These are phyloP conservation scores for Galbula dea DNA, from an alignment of 2,113 vertebrate genomes.

Conservation along the genomic window DNA sequence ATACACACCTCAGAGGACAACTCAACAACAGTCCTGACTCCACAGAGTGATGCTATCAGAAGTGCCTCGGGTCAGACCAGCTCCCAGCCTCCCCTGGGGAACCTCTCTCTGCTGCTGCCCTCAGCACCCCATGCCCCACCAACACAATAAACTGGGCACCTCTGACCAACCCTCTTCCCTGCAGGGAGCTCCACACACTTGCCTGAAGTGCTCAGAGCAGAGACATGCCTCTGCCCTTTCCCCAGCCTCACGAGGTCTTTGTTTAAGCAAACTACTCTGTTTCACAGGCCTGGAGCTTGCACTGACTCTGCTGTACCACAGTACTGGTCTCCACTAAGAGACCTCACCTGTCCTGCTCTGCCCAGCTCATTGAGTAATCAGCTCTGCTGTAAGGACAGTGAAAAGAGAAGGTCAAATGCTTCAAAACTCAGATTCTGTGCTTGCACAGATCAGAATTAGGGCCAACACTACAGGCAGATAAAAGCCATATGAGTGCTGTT, in stretches of 20 bases:
- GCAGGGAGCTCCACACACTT: not conserved
- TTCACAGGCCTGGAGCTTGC: not conserved
- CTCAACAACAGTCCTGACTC: not conserved
- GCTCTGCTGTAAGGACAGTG: not conserved
- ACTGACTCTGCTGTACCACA: not conserved
- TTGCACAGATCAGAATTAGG: not conserved
- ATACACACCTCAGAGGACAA: not conserved
- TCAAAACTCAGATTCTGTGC: not conserved
- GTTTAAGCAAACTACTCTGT: not conserved
- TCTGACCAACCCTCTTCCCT: not conserved
- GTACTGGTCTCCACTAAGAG: not conserved
- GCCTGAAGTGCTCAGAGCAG: not conserved
- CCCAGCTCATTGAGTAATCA: not conserved
- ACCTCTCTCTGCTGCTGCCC: not conserved
- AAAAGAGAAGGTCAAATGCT: not conserved
- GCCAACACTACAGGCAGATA: not conserved
- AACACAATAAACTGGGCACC: not conserved
- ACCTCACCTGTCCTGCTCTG: not conserved
- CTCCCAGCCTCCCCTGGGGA: not conserved
- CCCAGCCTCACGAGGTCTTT: not conserved
- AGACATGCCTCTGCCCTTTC: not conserved
- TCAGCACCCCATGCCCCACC: not conserved
- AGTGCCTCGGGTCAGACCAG: not conserved
- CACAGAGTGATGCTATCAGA: rapidly evolving
- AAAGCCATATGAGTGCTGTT: not conserved